Evolutionary conservation across 2,888 invertebrate genomes (phyloP).

Genomic region (Drymonia ruficornis): DNA sequence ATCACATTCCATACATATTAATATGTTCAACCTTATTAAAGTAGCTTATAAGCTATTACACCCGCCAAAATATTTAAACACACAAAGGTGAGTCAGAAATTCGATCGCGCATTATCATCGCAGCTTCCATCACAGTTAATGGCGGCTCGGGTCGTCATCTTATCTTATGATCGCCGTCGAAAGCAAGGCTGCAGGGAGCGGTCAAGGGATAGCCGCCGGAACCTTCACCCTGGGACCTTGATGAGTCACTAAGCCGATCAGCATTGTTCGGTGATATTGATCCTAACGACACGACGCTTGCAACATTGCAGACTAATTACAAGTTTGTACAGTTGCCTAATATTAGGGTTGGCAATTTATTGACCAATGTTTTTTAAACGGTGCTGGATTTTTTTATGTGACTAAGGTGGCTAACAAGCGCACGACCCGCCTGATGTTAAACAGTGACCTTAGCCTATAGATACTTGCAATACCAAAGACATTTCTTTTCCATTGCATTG

Average conservation of each 20-base stretch:
- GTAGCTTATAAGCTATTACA: too few species aligned
- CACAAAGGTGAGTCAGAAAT: conserved; percentile 36
- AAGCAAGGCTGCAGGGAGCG: conserved; percentile 78
- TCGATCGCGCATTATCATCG: conserved; percentile 43
- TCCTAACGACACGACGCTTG: conserved; percentile 63
- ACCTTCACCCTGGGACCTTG: conserved; percentile 71
- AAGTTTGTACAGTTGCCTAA: conserved; percentile 56
- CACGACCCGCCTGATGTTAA: too few species aligned
- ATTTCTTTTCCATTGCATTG: too few species aligned
- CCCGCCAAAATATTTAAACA: neutral
- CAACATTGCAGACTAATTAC: conserved; percentile 70
- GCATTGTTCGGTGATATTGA: conserved; percentile 65
- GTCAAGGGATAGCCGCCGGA: conserved; percentile 71
- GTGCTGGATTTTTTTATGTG: too few species aligned
- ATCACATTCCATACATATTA: too few species aligned
- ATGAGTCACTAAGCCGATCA: conserved; percentile 66
- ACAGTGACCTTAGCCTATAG: too few species aligned
- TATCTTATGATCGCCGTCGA: conserved; percentile 71
- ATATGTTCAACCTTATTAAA: too few species aligned
- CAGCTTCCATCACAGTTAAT: conserved; percentile 55
- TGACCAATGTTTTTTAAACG: neutral
- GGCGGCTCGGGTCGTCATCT: conserved; percentile 46
- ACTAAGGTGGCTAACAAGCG: too few species aligned
- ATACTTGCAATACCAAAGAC: too few species aligned
- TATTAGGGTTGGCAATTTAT: conserved; percentile 39